Base-by-base conservation (phyloP, 2,113 vertebrate genomes). In the Kryptolebias marmoratus region DNA sequence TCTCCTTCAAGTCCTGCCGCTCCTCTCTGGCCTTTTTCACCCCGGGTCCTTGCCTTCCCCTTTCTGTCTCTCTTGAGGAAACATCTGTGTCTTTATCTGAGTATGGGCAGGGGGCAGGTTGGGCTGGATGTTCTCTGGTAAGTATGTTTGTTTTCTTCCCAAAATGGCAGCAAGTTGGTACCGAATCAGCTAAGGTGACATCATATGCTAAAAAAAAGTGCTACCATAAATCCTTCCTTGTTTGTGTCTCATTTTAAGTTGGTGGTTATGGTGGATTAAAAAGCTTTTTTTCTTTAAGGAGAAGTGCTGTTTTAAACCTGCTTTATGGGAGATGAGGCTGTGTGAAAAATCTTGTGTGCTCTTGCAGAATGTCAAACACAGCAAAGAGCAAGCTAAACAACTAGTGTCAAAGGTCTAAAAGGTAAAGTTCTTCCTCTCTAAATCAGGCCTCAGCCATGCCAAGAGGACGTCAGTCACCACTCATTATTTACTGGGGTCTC, bases 31-130 rank as follows among this genome's bases (percentile, higher is more conserved):
- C 79, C 88, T 77, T 70, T 84, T 49, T 79, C 88, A 82, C 82
- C 85, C 68, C 80, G 12, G 74, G 79, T 80, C 79, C 80, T 73
- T 85, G 78, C 71, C 11, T 64, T 73, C 47, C 66, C 54, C 56
- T 62, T 54, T 72, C 74, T 3, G 14, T 68, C 75, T 86, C 77
- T 78, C 70, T 72, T 77, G 58, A 71, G 81, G 83, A 60, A 85
- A 64, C 58, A 65, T 83, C 87, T 86, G 85, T 71, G 80, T 87
- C 88, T 92, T 90, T 90, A 87, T 92, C 82, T 83, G 75, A 78
- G 77, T 31, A 1, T 16, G 73, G 80, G 63, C 81, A 85, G 77
- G 75, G 79, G 16, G 71, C 2, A 15, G 85, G 73, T 73, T 82
- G 80, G 39, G 84, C 71, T 78, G 87, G 75, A 80, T 76, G 13